A percentile compares a stretch with the other conserved stretches of the same genome.
Evolutionary conservation across 1,140 invertebrate species (phyloP).

Genomic region (Colletes gigas): DNA sequence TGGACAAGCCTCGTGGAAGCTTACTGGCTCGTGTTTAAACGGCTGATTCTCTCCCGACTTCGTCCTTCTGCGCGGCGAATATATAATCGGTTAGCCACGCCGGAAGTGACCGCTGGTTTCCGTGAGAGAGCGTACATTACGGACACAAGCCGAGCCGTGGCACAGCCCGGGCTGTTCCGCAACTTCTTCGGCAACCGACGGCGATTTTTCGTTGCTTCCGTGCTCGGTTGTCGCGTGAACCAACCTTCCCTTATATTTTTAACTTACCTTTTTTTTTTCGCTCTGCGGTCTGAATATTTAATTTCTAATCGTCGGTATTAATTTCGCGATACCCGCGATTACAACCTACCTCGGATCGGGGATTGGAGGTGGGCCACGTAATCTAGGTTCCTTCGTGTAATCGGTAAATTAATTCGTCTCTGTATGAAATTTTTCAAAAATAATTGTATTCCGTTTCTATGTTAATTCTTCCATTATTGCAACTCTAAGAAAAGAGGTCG

Average conservation of each 20-base stretch:
- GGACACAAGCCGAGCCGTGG: neutral
- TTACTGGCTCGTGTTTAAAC: constrained; percentile 66
- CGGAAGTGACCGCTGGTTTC: constrained; percentile 61
- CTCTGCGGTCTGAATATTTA: constrained; percentile 7
- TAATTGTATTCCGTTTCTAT: too few relatives aligned
- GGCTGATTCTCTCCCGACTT: constrained; percentile 72
- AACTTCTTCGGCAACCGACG: neutral
- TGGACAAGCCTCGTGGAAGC: constrained; percentile 71
- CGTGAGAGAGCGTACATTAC: constrained; percentile 60
- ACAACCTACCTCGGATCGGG: too few relatives aligned
- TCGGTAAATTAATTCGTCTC: too few relatives aligned
- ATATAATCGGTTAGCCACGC: constrained; percentile 68
- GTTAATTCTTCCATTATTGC: too few relatives aligned
- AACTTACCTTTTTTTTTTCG: neutral
- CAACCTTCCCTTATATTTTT: neutral
- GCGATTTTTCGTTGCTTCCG: neutral
- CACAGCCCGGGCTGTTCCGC: constrained; percentile 1
- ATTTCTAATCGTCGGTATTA: constrained; percentile 25
- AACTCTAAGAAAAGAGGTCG: too few relatives aligned
- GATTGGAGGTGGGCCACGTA: too few relatives aligned
- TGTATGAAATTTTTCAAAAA: too few relatives aligned
- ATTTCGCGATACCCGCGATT: constrained; percentile 5
- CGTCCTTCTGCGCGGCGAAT: constrained; percentile 67
- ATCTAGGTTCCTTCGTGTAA: too few relatives aligned
- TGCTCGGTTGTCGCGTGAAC: constrained; percentile 10